Evolutionary conservation across 53 echinoderm and acorn worm genomes (phyloP).

Genomic region (Echinarachnius parma): DNA sequence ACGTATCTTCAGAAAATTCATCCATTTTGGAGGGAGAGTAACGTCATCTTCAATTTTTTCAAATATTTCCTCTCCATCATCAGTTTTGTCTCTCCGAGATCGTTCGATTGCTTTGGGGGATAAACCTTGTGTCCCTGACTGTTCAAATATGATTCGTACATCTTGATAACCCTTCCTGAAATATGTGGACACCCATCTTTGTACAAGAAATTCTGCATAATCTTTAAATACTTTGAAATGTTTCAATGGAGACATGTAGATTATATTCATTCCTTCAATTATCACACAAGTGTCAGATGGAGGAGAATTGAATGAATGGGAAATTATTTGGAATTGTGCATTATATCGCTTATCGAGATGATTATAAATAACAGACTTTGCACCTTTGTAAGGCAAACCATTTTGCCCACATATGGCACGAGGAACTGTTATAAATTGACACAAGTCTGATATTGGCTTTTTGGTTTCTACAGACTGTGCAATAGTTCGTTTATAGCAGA

Average conservation of each 20-base stretch:
- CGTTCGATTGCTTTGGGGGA: conserved; percentile 58
- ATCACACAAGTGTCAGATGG: conserved; percentile 31
- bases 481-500: conserved; percentile 54
- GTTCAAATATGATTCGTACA: conserved; percentile 55
- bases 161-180: conserved; percentile 47
- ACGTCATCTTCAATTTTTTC: conserved; percentile 20
- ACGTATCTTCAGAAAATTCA: conserved; percentile 48
- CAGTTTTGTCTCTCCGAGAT: conserved; percentile 21
- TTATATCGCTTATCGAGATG: conserved; percentile 45
- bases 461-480: conserved; percentile 30
- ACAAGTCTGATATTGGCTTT: conserved; percentile 36
- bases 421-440: conserved; percentile 60
- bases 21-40: conserved; percentile 46
- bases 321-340: not conserved
- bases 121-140: conserved; percentile 46
- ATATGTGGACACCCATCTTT: conserved; percentile 39
- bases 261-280: conserved; percentile 34
- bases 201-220: conserved; percentile 43
- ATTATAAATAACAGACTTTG: conserved; percentile 50
- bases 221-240: conserved; percentile 16
- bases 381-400: conserved; percentile 56
- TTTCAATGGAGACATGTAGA: conserved; percentile 16
- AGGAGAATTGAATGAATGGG: not conserved
- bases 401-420: conserved; percentile 46
- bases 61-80: not conserved